A percentile compares a stretch with the other conserved stretches of the same genome.
These are phyloP conservation scores for Noctua fimbriata DNA, from an alignment of 2,888 invertebrate species.

Conservation along the genomic window DNA sequence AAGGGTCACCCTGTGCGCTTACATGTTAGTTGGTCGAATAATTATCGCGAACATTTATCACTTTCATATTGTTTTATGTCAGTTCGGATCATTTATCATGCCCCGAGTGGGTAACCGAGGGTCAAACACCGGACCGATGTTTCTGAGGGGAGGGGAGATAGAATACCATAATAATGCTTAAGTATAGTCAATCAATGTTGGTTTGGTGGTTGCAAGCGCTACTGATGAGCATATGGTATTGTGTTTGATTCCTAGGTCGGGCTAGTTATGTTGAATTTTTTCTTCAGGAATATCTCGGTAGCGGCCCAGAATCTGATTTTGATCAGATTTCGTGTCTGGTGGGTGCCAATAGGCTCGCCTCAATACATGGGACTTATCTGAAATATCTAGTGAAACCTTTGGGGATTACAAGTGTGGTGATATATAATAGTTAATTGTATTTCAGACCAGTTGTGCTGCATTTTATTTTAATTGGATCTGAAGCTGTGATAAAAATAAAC, in stretches of 20 bases:
- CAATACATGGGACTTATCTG: not conserved
- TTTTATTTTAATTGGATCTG: conserved; percentile 18
- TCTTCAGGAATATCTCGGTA: not conserved
- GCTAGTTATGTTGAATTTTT: not conserved
- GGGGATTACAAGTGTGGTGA: not conserved
- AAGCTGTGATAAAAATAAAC: not conserved
- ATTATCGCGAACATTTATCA: conserved; percentile 78
- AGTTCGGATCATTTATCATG: conserved; percentile 76
- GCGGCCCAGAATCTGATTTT: not conserved
- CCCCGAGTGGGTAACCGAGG: conserved; percentile 71
- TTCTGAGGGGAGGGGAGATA: conserved; percentile 26
- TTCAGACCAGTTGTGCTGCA: not conserved
- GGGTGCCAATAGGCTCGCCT: no score
- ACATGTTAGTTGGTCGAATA: conserved; percentile 69
- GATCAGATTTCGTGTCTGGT: no score
- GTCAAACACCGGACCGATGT: conserved; percentile 55
- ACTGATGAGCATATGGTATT: not conserved
- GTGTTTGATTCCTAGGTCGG: not conserved
- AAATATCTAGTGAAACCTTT: not conserved
- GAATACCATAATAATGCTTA: conserved; percentile 52
- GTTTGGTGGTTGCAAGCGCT: not conserved
- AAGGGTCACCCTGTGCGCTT: conserved; percentile 53
- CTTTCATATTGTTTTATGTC: conserved; percentile 76
- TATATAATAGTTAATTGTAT: not conserved
- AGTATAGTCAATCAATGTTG: conserved; percentile 8